Evolutionary conservation across 2,888 invertebrate genomes (phyloP), one percentile per base, ranked within the genome.

Genomic region (Gastracanthus pulcherrimus): DNA sequence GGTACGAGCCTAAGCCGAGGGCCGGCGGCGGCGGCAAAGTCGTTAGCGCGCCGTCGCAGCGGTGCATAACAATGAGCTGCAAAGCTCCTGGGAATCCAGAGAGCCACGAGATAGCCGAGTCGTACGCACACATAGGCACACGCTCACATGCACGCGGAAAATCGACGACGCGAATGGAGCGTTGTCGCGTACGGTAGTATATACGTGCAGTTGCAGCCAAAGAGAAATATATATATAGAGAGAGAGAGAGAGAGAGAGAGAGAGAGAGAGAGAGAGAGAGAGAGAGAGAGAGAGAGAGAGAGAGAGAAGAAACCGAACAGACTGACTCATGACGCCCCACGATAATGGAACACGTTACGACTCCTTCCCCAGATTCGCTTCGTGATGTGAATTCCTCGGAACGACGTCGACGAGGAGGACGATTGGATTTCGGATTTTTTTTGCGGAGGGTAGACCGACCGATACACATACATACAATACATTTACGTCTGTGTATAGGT

Each of bases 11-110:
- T 71, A 64, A 60, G 62, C 51, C 66, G 19, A 48, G 38, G 67
- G 60, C 31, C 55, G 36, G n/a, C 23, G 51, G 11, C 31, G 31
- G 23, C 60, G 69, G 69, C 58, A 77, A 85, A 85, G 84, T 86
- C 86, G 86, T 86, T 86, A 86, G 86, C 84, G 80, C 83, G 70
- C 81, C 83, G 78, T 83, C 80, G 82, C 83, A 87, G 88, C 90
- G 89, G 90, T 91, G 91, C 91, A 91, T 91, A 90, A 89, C 90
- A 91, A 91, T 91, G 91, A 84, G 86, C 82, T 83, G 87, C 86
- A 89, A 90, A 89, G 86, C 91, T 89, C 91, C 86, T 90, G 91
- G 91, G 91, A 91, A 90, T 88, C 86, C 82, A 85, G 87, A 89
- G 90, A 90, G 88, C 90, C 90, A 89, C 80, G 80, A 79, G 77